A percentile compares a stretch with the other conserved stretches of the same genome.
Conservation (phyloP, 2,888 invertebrate species). For the Conchocele bisecta region DNA sequence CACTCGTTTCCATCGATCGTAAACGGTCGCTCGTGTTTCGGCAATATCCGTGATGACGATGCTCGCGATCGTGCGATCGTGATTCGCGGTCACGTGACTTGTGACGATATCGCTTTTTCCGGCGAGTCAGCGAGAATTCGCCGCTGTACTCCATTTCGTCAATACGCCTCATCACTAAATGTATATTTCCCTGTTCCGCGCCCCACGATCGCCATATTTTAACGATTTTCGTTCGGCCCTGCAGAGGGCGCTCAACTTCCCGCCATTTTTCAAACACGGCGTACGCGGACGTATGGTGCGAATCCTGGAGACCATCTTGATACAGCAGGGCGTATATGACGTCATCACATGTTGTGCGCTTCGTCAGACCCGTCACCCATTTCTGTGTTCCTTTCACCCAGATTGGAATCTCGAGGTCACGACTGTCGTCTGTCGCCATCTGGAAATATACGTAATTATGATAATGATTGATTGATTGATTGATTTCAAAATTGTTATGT, state of each 20-base stretch:
- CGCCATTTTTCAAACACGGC: conserved; percentile 87
- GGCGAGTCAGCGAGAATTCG: conserved; percentile 62
- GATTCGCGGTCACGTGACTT: conserved; percentile 62
- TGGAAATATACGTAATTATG: too few species aligned
- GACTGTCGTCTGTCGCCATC: conserved; percentile 56
- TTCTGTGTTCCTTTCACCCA: conserved; percentile 90
- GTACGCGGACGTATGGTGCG: conserved; percentile 88
- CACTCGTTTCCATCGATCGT: conserved; percentile 71
- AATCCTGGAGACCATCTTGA: conserved; percentile 85
- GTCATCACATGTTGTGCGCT: conserved; percentile 91
- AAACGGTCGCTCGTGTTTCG: conserved; percentile 61
- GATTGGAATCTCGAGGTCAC: conserved; percentile 83
- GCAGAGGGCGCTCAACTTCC: conserved; percentile 85
- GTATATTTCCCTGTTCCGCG: conserved; percentile 86
- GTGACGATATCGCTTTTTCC: conserved; percentile 59
- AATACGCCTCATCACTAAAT: conserved; percentile 77
- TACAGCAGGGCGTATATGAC: conserved; percentile 88
- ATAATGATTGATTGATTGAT: too few species aligned
- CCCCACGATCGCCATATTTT: conserved; percentile 93
- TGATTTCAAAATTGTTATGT: too few species aligned
- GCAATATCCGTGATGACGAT: conserved; percentile 49
- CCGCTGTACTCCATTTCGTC: conserved; percentile 69
- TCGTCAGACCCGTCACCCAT: conserved; percentile 91
- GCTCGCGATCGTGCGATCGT: conserved; percentile 40
- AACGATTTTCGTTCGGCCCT: conserved; percentile 88